Base-by-base conservation (phyloP, 2,113 vertebrate genomes). In the Bubo scandiacus region DNA sequence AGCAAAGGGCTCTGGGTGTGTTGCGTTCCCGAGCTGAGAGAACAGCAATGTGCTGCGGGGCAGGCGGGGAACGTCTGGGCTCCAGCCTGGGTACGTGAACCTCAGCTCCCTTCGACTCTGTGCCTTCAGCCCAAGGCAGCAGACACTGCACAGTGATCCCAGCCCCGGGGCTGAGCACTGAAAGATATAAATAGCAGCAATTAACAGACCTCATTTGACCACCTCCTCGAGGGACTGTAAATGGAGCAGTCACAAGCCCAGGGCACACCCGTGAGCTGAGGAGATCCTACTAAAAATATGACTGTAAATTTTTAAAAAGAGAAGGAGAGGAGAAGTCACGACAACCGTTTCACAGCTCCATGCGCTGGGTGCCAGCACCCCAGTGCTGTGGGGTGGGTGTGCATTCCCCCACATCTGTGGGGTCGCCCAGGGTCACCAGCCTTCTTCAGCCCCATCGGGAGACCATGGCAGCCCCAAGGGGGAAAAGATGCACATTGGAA, bases 331-430 rank as follows among this genome's bases (percentile, higher is more conserved):
- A 59, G 43, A 42, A 81, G 26, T 49, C 43, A 38, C 1, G 10
- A 19, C 58, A 72, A 16, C 32, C 17, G 1, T 74, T 47, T 25
- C 19, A 11, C 30, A 34, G 66, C 32, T 78, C 51, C 18, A 2
- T 2, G 10, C 1, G 1, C 30, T 25, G 32, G n/a, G 27, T 32
- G 23, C 67, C 2, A 1, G 22, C 42, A 65, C 36, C 29, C 23
- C 4, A 5, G 40, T 19, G 30, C n/a, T 11, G 19, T 30, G 0
- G 15, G 38, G 19, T 0, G 2, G 12, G 12, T 5, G 15, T 5
- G 34, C 12, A 5, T 38, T 12, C 71, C 29, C 23, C 1, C 43
- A 45, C 43, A 1, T 29, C 67, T 26, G 36, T 2, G 1, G 15
- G 43, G 10, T 58, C 9, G 5, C 19, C 26, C 1, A 0, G 52